Evolutionary conservation across 2,113 vertebrate species (phyloP).

Genomic region (Oncorhynchus nerka): DNA sequence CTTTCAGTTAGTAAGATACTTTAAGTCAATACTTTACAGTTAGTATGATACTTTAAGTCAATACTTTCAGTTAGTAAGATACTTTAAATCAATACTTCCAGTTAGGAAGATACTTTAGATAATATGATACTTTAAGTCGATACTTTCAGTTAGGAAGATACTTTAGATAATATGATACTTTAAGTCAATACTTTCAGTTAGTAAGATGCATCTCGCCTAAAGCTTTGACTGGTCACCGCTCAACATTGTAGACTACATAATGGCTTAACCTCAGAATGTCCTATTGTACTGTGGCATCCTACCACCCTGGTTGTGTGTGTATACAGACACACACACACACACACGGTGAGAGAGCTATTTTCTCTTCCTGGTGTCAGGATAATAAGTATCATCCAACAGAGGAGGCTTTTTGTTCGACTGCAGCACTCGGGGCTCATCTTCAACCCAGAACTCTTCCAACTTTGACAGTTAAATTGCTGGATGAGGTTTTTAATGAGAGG

Average conservation of each 20-base stretch:
- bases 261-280: neutral
- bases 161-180: no score
- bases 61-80: no score
- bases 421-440: slow-evolving; percentile 4
- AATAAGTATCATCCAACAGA: slow-evolving; percentile 43
- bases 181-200: no score
- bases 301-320: neutral
- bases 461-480: neutral
- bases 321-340: neutral
- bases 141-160: no score
- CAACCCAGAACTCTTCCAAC: slow-evolving; percentile 13
- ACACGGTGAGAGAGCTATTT: slow-evolving; percentile 16
- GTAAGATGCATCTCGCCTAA: neutral
- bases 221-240: neutral
- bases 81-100: neutral
- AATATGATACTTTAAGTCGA: no score
- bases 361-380: slow-evolving; percentile 33
- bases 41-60: no score
- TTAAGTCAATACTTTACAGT: no score
- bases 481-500: neutral
- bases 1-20: neutral
- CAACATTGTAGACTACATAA: neutral
- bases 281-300: neutral
- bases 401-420: slow-evolving; percentile 44
- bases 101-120: no score